A percentile compares a stretch with the other conserved stretches of the same genome.
Evolutionary conservation across 2,888 invertebrate genomes (phyloP).

Genomic region (Cacoxenus indagator): DNA sequence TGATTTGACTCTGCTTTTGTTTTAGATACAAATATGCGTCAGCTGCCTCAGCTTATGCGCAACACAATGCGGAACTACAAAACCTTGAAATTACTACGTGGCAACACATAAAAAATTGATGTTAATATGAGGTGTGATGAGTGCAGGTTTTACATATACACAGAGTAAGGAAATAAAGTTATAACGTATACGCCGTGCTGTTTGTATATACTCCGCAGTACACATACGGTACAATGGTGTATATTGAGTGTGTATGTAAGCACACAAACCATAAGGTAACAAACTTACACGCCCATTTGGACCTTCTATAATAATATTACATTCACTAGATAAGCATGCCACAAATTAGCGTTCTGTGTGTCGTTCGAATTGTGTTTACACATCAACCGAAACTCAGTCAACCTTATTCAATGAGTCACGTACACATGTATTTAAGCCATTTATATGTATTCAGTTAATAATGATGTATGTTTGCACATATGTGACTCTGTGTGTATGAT

Average conservation of each 20-base stretch:
- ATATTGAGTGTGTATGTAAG: not conserved
- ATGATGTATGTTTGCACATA: not conserved
- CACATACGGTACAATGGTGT: not conserved
- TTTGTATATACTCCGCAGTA: not conserved
- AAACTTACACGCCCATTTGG: not conserved
- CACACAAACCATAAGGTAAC: not conserved
- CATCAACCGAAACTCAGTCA: not conserved
- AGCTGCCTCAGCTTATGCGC: too few species aligned
- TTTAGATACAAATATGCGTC: too few species aligned
- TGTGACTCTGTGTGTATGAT: too few species aligned
- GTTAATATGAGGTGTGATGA: too few species aligned
- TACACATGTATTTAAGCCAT: not conserved
- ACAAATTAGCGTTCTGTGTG: not conserved
- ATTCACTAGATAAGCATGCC: not conserved
- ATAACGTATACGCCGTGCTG: constrained; percentile 3
- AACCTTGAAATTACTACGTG: too few species aligned
- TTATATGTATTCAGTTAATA: too few species aligned
- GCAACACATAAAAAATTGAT: too few species aligned
- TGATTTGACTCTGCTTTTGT: too few species aligned
- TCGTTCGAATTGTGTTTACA: not conserved
- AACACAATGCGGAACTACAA: too few species aligned
- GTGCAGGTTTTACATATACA: too few species aligned
- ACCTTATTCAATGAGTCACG: not conserved
- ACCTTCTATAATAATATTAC: not conserved
- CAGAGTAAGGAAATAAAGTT: constrained; percentile 9